Percentiles rank a stretch among this genome's conserved stretches.
Evolutionary conservation across 1,140 invertebrate genomes (phyloP).

Genomic region (Neuroterus valhalla): DNA sequence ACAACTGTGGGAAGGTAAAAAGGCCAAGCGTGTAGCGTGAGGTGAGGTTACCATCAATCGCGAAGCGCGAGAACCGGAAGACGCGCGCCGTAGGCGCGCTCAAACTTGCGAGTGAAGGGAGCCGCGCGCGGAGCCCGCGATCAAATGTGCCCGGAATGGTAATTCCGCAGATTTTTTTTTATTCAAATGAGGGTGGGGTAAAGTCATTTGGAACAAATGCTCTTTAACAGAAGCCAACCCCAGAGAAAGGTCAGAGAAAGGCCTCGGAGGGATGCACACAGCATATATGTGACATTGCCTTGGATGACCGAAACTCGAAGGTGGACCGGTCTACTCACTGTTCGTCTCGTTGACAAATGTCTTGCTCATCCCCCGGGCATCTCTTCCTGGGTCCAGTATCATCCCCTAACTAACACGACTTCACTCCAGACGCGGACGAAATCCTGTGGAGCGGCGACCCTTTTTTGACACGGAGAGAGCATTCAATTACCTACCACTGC

Average conservation of each 20-base stretch:
- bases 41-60: too few relatives aligned
- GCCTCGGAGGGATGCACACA: conserved; percentile 68
- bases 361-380: conserved; percentile 68
- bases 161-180: too few relatives aligned
- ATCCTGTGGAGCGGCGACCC: conserved; percentile 61
- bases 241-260: conserved; percentile 59
- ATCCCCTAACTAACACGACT: conserved; percentile 63
- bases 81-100: too few relatives aligned
- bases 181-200: conserved; percentile 41
- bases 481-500: conserved; percentile 65
- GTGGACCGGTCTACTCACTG: conserved; percentile 68
- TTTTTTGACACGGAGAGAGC: conserved; percentile 61
- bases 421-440: conserved; percentile 53
- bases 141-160: too few relatives aligned
- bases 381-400: conserved; percentile 50
- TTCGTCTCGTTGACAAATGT: conserved; percentile 74
- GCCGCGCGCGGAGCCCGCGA: too few relatives aligned
- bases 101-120: too few relatives aligned
- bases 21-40: too few relatives aligned
- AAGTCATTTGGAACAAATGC: conserved; percentile 66
- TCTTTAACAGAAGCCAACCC: conserved; percentile 68
- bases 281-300: conserved; percentile 36
- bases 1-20: too few relatives aligned
- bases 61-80: too few relatives aligned
- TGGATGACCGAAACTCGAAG: conserved; percentile 48